Base-by-base conservation (phyloP, 2,888 invertebrate genomes). In the Xestia sexstrigata region DNA sequence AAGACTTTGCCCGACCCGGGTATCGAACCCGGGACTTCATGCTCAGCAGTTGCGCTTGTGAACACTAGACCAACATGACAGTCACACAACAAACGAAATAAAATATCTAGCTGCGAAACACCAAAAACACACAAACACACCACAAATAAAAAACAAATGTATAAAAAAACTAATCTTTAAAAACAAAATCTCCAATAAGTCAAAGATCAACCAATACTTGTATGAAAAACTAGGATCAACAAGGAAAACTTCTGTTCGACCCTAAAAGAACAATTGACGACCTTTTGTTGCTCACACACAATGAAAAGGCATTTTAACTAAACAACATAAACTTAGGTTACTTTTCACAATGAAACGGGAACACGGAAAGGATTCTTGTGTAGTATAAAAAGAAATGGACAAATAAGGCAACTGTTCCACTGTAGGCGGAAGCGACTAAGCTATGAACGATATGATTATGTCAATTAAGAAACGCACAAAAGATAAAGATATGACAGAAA, bases 351-450 rank as follows among this genome's bases (percentile, higher is more conserved):
- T 65, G 39, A 71, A 78, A 62, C 68, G 11, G 45, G 58, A 49
- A 73, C 67, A 70, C 17, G 55, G 49, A 80, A 84, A 80, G 74
- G 74, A 84, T 84, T 84, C 62, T 67, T 62, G 23, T 23, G 68
- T 47, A 42, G 42, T 49, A 26, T 70, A 66, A 73, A 72, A 79
- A 78, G 67, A 15, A 76, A 83, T 82, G 75, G 26, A 83, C 49
- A n/a, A 63, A 75, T 76, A 26, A 26, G 65, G 65, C 9, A 1
- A 3, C 8, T 8, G 65, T 65, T 9, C 2, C 17, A 42, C 42
- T 65, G 8, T 8, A n/a, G 8, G 42, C 17, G n/a, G n/a, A 1
- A 65, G 42, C 65, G 42, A 42, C 7, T 23, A n/a, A n/a, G n/a
- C n/a, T n/a, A n/a, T n/a, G n/a, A n/a, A n/a, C n/a, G n/a, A n/a